Base-by-base conservation (phyloP, 1,140 invertebrate genomes). In the Vanessa tameamea region DNA sequence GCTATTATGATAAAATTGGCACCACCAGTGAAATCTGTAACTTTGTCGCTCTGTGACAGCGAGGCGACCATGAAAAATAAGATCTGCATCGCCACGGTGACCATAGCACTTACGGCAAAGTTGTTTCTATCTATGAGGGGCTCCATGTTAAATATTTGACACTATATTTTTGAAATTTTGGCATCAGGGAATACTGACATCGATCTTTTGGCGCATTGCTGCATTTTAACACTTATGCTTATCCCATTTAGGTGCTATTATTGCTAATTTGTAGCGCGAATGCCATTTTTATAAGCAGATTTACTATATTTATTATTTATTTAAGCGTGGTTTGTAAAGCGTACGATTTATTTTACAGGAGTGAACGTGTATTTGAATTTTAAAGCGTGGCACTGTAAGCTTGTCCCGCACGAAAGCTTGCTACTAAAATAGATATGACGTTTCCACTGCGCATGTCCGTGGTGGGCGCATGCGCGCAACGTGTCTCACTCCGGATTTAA, bases 21-120 rank as follows among this genome's bases (percentile, higher is more conserved):
- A 69, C 97, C 97, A 9, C 97, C 97, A 71, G 97, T 97, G 93
- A 98, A 98, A 90, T 98, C 98, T 0, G 97, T 97, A 15, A 98
- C 91, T 94, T 98, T 98, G 84, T 98, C 97, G 93, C 97, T 95
- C 91, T 98, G 96, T 81, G 97, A 97, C 53, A 95, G 94, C 12
- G 97, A 97, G 43, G 97, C 97, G 72, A 98, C 95, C 16, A 95
- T 93, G 88, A 98, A 98, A 92, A 98, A 98, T 51, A 97, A 94
- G 55, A 98, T 93, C 91, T 98, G 97, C 96, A 98, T 96, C 5
- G 93, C 94, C 55, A 97, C 95, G 8, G 97, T 97, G 11, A 98
- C 96, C 83, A 98, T 97, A 15, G 97, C 97, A 93, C 97, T 97
- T 64, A 98, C 96, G 59, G 96, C 96, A 82, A 98, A 95, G 87